Conservation (phyloP, 2,888 invertebrate species). For the Ennomos erosarius region DNA sequence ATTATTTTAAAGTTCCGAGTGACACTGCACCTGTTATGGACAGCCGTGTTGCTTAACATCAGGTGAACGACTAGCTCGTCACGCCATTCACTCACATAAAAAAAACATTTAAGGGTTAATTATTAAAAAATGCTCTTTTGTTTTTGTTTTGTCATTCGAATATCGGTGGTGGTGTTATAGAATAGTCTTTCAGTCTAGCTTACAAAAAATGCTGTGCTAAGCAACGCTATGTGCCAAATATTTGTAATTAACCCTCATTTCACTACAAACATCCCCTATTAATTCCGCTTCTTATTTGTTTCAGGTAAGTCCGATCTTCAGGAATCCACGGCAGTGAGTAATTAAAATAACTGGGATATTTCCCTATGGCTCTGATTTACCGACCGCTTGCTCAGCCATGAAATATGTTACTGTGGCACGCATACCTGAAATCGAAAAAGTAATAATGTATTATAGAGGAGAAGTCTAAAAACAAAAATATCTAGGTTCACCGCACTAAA, state of each 20-base stretch:
- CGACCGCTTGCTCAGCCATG: constrained; percentile 29
- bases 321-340: constrained; percentile 44
- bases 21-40: too few relatives aligned
- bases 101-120: too few relatives aligned
- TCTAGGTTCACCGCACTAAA: too few relatives aligned
- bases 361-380: constrained; percentile 43
- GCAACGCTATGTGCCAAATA: constrained; percentile 10
- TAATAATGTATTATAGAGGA: constrained; percentile 5
- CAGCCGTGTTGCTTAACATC: too few relatives aligned
- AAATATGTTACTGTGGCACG: constrained; percentile 39
- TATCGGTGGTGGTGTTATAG: too few relatives aligned
- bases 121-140: too few relatives aligned
- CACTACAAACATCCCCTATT: constrained; percentile 35
- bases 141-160: too few relatives aligned
- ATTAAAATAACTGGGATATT: constrained; percentile 48
- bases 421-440: constrained; percentile 18
- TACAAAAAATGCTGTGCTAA: too few relatives aligned
- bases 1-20: too few relatives aligned
- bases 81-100: too few relatives aligned
- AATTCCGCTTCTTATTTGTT: constrained; percentile 45
- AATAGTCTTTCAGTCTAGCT: too few relatives aligned
- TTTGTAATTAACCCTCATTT: constrained; percentile 5
- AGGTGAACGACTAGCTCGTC: too few relatives aligned
- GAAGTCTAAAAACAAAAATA: neutral
- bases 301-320: constrained; percentile 58